Evolutionary conservation across 2,888 invertebrate species (phyloP), one percentile per base, ranked within the genome.

Genomic region (Oegoconia quadripuncta): DNA sequence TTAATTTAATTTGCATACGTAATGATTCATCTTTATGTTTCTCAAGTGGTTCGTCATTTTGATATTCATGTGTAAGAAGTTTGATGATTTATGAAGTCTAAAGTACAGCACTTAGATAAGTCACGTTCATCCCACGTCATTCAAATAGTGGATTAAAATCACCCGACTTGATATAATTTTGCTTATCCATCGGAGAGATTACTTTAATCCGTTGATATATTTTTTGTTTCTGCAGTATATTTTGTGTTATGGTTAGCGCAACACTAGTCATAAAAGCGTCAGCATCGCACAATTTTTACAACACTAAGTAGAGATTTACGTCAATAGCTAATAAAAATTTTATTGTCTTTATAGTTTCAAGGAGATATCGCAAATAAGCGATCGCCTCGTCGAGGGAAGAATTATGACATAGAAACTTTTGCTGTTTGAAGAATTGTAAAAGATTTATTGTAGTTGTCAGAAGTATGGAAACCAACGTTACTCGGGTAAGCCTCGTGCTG

Each of bases 311-410:
- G 57, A 34, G 43, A 56, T 64, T 58, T 48, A 51, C 62, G 61
- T 67, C 55, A 65, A 60, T 50, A 55, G 51, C 64, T 75, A 78
- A 75, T 79, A 76, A 75, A 76, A 57, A 48, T 61, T 66, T 62
- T 74, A 73, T 73, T 78, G 60, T 81, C 65, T 78, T 86, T 84
- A 76, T 84, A 80, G 83, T 84, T 78, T 83, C 77, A 78, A 82
- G 84, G 79, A 77, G 77, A 79, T 66, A 65, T 75, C 74, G 72
- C 75, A 64, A 64, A 73, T 70, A 73, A 63, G 70, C 72, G 66
- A 69, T 66, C 74, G 57, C 56, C 61, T 67, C 73, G 49, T 58
- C 79, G 74, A 57, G 55, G 46, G 75, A 74, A 75, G 74, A 74
- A 77, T 68, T 76, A 80, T 83, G 79, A 71, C 62, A 78, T 77